phyloP scores from a whole-genome alignment of 1,140 invertebrate genomes.

The Drosophila ambigua region DNA sequence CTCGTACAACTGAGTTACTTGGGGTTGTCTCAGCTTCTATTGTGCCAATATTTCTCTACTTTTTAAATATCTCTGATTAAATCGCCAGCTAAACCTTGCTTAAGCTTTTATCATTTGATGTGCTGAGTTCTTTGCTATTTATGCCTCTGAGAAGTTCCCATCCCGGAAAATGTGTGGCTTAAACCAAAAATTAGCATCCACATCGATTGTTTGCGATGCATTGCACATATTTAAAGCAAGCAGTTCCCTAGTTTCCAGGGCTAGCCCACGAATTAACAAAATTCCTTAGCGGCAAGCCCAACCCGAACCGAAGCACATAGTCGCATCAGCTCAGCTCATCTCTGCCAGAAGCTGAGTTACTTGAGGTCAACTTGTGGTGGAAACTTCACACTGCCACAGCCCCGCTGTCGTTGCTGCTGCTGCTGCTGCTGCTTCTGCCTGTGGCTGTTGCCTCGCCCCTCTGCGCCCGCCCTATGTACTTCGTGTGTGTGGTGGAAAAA shows the following conservation, averaged over 20 bases:
- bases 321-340: slow-evolving; percentile 10
- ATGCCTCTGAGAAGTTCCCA: too few relatives aligned
- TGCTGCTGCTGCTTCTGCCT: neutral
- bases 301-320: neutral
- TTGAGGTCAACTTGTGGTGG: slow-evolving; percentile 33
- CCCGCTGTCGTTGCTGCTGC: neutral
- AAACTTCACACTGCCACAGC: slow-evolving; percentile 2
- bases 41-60: too few relatives aligned
- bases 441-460: neutral
- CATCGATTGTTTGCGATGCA: too few relatives aligned
- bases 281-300: too few relatives aligned
- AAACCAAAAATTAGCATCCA: too few relatives aligned
- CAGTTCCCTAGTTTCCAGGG: neutral
- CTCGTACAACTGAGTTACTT: neutral
- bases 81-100: too few relatives aligned
- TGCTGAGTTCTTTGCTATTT: neutral
- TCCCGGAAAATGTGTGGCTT: too few relatives aligned
- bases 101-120: too few relatives aligned
- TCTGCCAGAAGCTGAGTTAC: slow-evolving; percentile 33
- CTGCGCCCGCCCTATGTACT: slow-evolving; percentile 1
- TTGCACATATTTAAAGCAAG: neutral
- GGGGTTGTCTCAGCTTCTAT: neutral
- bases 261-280: too few relatives aligned
- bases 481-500: slow-evolving; percentile 38
- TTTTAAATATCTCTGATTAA: too few relatives aligned